Evolutionary conservation across 2,113 vertebrate genomes (phyloP), one percentile per base, ranked within the genome.

Genomic region (Pygoscelis antarcticus): DNA sequence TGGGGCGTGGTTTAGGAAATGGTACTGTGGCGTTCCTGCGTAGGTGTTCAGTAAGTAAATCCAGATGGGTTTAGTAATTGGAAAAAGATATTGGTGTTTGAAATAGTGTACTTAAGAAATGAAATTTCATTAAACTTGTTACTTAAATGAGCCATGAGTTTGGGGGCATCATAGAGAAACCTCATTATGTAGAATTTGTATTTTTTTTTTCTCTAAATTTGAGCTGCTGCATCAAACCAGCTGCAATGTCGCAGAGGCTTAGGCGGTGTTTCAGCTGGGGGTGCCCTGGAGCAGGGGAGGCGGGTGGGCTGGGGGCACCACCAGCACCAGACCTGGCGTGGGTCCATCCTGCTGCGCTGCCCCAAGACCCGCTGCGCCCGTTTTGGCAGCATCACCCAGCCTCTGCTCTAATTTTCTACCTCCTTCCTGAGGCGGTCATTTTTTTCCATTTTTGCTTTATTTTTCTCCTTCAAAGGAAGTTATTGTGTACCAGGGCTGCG

Each of bases 331-430:
- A 34, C 83, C 74, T 6, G 1, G 22, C 1, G 5, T 15, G 61
- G 11, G 14, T 42, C 61, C 42, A 4, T 58, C 66, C 38, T 13
- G 64, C 57, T 44, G 40, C 0, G 7, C 61, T 46, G 18, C 46
- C 51, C 21, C 18, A 7, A 44, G 14, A 20, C 42, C 34, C 0
- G 0, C 69, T 40, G 47, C 44, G 8, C 11, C 49, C 7, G 0
- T 40, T 29, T 8, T 5, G 3, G 51, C 38, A 60, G 25, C 84
- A 38, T 10, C 52, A 9, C 40, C 6, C 70, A 12, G 34, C 30
- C 22, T n/a, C 25, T 22, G 7, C n/a, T 71, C 54, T 64, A 3
- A 36, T 52, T 75, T 46, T n/a, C 44, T 44, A 1, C 61, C 38
- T 79, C 26, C n/a, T 47, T 62, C 36, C 52, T 3, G 6, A 18